These are phyloP conservation scores for Anadara kagoshimensis DNA, from an alignment of 1,140 invertebrate species.

Conservation along the genomic window DNA sequence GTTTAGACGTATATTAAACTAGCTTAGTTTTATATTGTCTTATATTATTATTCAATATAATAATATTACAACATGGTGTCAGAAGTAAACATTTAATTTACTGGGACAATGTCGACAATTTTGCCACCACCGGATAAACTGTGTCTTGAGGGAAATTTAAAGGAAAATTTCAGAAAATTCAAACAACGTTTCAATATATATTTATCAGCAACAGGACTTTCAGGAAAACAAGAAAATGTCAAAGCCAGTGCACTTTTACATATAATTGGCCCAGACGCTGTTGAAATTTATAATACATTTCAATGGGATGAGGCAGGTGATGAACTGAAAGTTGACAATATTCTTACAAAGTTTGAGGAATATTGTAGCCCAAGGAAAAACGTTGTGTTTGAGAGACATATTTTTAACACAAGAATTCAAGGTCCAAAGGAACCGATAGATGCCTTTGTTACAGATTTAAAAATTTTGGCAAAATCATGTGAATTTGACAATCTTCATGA, in stretches of 20 bases:
- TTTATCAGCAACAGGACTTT: not conserved
- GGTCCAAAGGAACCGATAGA: constrained; percentile 29
- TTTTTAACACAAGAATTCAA: constrained; percentile 31
- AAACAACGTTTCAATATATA: constrained; percentile 18
- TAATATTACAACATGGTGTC: constrained; percentile 14
- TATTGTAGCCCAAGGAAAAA: constrained; percentile 35
- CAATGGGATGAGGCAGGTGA: constrained; percentile 17
- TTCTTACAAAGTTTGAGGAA: constrained; percentile 34
- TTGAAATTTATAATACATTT: constrained; percentile 28
- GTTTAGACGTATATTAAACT: no score
- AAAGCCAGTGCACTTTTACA: constrained; percentile 9
- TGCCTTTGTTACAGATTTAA: constrained; percentile 34
- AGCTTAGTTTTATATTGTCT: no score
- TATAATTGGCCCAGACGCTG: constrained; percentile 18
- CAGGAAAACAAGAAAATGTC: constrained; percentile 4
- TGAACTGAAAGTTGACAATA: constrained; percentile 1
- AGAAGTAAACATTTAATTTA: not conserved
- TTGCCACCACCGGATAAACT: constrained; percentile 4
- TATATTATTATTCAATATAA: not conserved
- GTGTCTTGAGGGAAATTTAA: constrained; percentile 12
- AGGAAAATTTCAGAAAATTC: constrained; percentile 17
- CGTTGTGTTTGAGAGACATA: constrained; percentile 12
- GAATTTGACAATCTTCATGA: constrained; percentile 35
- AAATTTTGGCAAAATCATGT: constrained; percentile 30
- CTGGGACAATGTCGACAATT: not conserved